Evolutionary conservation across 53 echinoderm and acorn worm species (phyloP).

Genomic region (Pentamera pediparva): DNA sequence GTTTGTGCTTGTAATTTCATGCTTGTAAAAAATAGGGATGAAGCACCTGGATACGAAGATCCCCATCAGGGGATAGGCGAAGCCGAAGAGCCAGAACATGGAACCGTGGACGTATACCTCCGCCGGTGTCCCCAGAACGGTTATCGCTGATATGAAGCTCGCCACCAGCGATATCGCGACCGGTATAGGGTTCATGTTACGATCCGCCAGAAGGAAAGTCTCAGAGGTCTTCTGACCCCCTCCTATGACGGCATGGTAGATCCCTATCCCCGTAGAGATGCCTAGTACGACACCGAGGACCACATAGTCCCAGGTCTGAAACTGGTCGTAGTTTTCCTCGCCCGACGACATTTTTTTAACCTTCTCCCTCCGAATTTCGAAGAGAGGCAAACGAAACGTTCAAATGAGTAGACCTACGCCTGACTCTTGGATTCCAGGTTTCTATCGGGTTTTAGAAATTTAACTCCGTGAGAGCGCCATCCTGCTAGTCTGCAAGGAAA

Average conservation of each 20-base stretch:
- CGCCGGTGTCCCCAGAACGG: slow-evolving; percentile 80
- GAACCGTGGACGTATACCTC: slow-evolving; percentile 71
- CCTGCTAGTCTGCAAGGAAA: too few species aligned
- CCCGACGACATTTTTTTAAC: neutral
- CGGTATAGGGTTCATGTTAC: slow-evolving; percentile 74
- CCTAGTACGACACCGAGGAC: slow-evolving; percentile 49
- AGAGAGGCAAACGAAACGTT: too few species aligned
- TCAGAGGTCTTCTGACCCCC: slow-evolving; percentile 69
- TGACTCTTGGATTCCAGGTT: too few species aligned
- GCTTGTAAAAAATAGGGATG: slow-evolving; percentile 63
- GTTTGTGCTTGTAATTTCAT: slow-evolving; percentile 71
- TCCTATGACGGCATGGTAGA: slow-evolving; percentile 72
- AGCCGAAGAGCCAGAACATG: slow-evolving; percentile 60
- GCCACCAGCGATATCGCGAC: slow-evolving; percentile 76
- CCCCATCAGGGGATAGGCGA: slow-evolving; percentile 53
- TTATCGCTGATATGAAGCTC: slow-evolving; percentile 91
- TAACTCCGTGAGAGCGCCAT: too few species aligned
- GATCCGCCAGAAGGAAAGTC: slow-evolving; percentile 78
- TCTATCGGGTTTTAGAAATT: too few species aligned
- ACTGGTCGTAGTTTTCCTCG: slow-evolving; percentile 4
- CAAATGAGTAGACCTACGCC: too few species aligned
- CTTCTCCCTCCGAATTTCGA: too few species aligned
- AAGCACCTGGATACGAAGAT: slow-evolving; percentile 43
- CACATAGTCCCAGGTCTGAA: slow-evolving; percentile 63
- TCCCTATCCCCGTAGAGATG: slow-evolving; percentile 66